phyloP scores from a whole-genome alignment of 2,888 invertebrate genomes.

The Thyatira batis region DNA sequence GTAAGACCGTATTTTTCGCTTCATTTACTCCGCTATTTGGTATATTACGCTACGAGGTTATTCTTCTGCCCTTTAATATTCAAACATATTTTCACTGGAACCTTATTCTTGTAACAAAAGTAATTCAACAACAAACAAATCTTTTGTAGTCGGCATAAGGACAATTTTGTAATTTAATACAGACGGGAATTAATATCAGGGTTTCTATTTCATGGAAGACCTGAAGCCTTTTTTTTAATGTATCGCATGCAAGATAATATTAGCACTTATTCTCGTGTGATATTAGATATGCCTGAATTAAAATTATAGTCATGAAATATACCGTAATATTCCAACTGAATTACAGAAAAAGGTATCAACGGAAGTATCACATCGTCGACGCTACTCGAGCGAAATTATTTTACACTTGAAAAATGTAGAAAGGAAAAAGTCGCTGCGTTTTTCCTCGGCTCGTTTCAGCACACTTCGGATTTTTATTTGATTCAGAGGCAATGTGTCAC shows the following conservation, averaged over 20 bases:
- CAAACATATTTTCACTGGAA: constrained; percentile 7
- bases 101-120: constrained; percentile 15
- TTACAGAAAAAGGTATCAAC: neutral
- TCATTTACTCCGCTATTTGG: too few species aligned
- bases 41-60: neutral
- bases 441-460: neutral
- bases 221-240: constrained; percentile 7
- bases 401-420: neutral
- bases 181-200: constrained; percentile 22
- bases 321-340: neutral
- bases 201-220: constrained; percentile 31
- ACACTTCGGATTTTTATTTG: neutral
- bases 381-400: neutral
- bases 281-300: neutral
- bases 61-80: constrained; percentile 6
- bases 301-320: neutral
- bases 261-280: neutral
- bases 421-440: neutral
- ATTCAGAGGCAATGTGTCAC: constrained; percentile 2
- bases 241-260: neutral
- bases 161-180: constrained; percentile 22
- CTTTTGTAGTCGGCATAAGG: constrained; percentile 19
- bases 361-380: neutral
- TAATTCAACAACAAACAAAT: constrained; percentile 27
- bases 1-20: too few species aligned